These are phyloP conservation scores for Leistus spinibarbis DNA, from an alignment of 2,888 invertebrate genomes.

Conservation along the genomic window DNA sequence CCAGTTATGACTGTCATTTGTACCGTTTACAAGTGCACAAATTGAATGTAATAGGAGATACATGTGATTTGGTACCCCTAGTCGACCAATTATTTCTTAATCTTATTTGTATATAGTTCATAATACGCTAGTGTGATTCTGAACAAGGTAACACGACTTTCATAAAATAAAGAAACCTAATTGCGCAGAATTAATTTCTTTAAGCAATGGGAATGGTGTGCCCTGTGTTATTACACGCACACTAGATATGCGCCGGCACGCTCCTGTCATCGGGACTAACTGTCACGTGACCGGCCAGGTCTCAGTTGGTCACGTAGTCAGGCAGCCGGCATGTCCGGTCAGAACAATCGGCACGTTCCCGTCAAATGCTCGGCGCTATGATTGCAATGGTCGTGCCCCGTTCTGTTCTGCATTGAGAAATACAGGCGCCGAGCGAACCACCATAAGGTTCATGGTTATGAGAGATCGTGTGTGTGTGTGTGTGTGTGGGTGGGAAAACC, in stretches of 20 bases:
- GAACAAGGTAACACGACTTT: no score
- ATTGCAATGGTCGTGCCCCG: conserved; percentile 9
- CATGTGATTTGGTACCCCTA: conserved; percentile 23
- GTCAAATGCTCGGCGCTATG: conserved; percentile 20
- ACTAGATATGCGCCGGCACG: conserved; percentile 11
- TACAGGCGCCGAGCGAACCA: background rate
- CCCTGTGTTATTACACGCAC: conserved; percentile 6
- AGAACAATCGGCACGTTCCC: conserved; percentile 18
- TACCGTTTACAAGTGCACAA: conserved; percentile 27
- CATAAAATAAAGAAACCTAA: no score
- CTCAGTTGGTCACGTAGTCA: conserved; percentile 3
- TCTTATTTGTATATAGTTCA: no score
- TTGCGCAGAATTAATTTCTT: no score
- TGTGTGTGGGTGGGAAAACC: background rate
- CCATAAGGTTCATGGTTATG: background rate
- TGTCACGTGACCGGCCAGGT: conserved; percentile 5
- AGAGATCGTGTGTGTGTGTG: no score
- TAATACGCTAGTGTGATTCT: no score
- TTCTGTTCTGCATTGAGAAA: background rate
- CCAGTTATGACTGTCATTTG: conserved; percentile 31
- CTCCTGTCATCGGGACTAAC: conserved; percentile 4
- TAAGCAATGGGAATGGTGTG: no score
- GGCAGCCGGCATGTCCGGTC: background rate
- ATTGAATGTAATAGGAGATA: conserved; percentile 31
- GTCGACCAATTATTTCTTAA: background rate